Evolutionary conservation across 2,888 invertebrate species (phyloP), one percentile per base, ranked within the genome.

Genomic region (Hyposoter didymator): DNA sequence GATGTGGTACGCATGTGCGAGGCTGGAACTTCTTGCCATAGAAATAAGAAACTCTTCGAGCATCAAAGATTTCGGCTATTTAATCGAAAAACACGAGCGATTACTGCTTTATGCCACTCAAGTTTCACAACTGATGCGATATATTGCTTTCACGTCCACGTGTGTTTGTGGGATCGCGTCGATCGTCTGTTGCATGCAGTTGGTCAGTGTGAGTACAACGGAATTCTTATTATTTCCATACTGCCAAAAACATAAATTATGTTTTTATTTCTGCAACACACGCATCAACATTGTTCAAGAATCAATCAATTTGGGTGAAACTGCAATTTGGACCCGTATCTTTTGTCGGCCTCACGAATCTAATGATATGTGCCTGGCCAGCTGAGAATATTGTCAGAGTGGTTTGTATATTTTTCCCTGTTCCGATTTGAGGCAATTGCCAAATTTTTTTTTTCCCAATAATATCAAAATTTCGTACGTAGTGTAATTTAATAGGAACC

Each of bases 1-100:
- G 8, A 45, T 91, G 32, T 90, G 90, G 90, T 91, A 86, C 66
- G 67, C 84, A 0, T 79, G 87, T 17, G 87, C 87, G 0, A 90
- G 88, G 82, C 86, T 90, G 49, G 86, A 89, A 70, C 67, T 89
- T 8, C 43, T 90, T 3, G 39, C 73, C 17, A 28, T 47, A 7
- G 66, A 86, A 49, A 28, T 67, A 72, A 35, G 64, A 43, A 19
- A 70, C 19, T 52, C 76, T 8, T 49, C 35, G 8, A 75, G 45
- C 43, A 8, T 55, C 49, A 39, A 81, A 10, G 72, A 74, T 2
- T 12, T 87, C 0, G 35, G n/a, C 4, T 10, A 19, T 14, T 84
- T 76, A 28, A 49, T 75, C 1, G 28, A n/a, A n/a, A 82, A 76
- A 74, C 84, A 87, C 67, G 80, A 80, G 28, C 22, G 66, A 43